Base-by-base conservation (phyloP, 2,888 invertebrate species). In the Pedicia rivosa region DNA sequence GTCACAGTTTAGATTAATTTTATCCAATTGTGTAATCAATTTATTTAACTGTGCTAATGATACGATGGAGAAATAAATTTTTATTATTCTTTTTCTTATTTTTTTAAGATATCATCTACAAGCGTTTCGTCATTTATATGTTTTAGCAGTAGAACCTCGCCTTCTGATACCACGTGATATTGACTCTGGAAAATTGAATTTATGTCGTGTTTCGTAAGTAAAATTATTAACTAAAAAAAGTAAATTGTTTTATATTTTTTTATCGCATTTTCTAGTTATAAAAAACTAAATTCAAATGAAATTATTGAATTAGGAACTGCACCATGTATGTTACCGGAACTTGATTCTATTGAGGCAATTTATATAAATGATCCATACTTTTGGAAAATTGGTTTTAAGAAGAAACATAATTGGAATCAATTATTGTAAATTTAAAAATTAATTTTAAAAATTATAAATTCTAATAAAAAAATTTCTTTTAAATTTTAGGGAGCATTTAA, bases 111-210 rank as follows among this genome's bases (percentile, higher is more conserved):
- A 94, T 56, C 97, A 98, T 57, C 66, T 98, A 38, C 97, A 98
- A 70, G 95, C 97, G 0, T 79, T 98, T 52, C 70, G 97, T 2
- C 97, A 98, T 60, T 66, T 98, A 15, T 98, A 97, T 59, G 92
- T 94, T 1, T 57, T 98, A 44, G 95, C 97, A 0, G 81, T 83
- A 1, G 91, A 97, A 53, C 84, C 90, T 0, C 67, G 97, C 9
- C 64, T 97, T 9, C 66, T 98, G 36, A 65, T 94, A 37, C 91
- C 95, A 0, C 70, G 81, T 19, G 91, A 94, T 53, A 74, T 91
- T 9, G 75, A 74, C 51, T 78, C 78, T 2, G 76, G 79, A 16
- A 73, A 77, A 46, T 68, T 81, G 25, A 88, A 90, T 52, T 84
- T 88, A 47, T 86, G 82, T 2, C 78, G 82, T 42, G 67, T 94